Percentiles rank a stretch among this genome's conserved stretches.
phyloP scores from a whole-genome alignment of 2,113 vertebrate species.

The Elachura formosa region DNA sequence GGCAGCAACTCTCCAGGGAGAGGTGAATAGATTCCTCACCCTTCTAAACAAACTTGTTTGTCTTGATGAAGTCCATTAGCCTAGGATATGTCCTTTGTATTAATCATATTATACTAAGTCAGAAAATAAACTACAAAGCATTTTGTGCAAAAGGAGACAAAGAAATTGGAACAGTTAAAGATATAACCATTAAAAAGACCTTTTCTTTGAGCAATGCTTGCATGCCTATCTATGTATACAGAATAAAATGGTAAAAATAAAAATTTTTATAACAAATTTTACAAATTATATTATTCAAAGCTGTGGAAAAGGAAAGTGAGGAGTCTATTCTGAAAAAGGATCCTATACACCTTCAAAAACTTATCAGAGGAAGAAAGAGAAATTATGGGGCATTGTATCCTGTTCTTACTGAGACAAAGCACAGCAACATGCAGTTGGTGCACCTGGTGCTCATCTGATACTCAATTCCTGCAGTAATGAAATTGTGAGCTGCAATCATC shows the following conservation, averaged over 20 bases:
- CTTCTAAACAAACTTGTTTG: background rate
- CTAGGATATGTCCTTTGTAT: background rate
- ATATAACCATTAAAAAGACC: background rate
- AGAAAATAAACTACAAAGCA: background rate
- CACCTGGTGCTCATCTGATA: background rate
- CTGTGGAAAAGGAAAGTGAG: background rate
- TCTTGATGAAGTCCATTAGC: background rate
- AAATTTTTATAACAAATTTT: background rate
- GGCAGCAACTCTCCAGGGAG: background rate
- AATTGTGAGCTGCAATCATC: background rate
- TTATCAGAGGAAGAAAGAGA: background rate
- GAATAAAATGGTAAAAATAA: background rate
- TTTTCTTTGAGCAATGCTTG: background rate
- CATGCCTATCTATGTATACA: background rate
- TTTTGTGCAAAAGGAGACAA: background rate
- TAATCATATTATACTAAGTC: background rate
- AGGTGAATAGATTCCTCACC: background rate
- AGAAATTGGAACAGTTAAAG: background rate
- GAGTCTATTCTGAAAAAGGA: background rate
- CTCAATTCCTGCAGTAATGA: rapidly evolving
- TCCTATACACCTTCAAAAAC: background rate
- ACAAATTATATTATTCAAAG: background rate
- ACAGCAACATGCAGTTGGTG: background rate
- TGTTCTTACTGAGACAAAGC: background rate
- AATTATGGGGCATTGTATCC: background rate